Base-by-base conservation (phyloP, 1,140 invertebrate species). In the Lepeophtheirus salmonis region DNA sequence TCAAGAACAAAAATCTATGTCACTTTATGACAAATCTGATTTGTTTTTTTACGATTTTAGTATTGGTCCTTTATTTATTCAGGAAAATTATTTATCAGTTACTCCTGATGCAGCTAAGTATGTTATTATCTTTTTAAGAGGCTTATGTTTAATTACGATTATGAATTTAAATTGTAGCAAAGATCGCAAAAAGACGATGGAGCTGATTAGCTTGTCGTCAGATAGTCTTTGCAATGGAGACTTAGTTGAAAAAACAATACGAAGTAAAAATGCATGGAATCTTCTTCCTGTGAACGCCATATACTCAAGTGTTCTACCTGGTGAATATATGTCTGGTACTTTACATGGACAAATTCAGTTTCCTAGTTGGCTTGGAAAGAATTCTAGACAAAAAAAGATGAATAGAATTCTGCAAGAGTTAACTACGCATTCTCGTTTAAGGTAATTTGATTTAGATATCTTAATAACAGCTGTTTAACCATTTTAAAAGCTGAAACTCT, bases 11-110 rank as follows among this genome's bases (percentile, higher is more conserved):
- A 81, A 82, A 65, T 76, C 72, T 0, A 94, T 91, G 86, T 79
- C 72, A 14, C 73, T 91, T 1, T 73, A 80, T 65, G 87, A 97
- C 66, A 95, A 91, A 72, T 82, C 80, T 51, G 83, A 87, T 68
- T 71, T 98, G 48, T 99, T 97, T 73, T 99, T 98, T 73, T 81
- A 89, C 64, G 96, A 99, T 74, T 99, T 99, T 49, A 90, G 80
- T 67, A 78, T 98, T 61, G 82, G 82, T 2, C 87, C 92, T 6
- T 74, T 99, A 17, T 98, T 99, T 74, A 88, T 98, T 0, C 90
- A 97, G 69, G 94, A 99, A 70, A 98, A 98, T 74, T 99, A 98
- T 75, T 73, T 88, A 0, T 77, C 76, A 55, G 83, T 84, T 0
- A 67, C 70, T 14, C 85, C 86, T 0, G 72, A 78, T 53, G 78